Evolutionary conservation across 53 echinoderm and acorn worm genomes (phyloP).

Genomic region (Holothuria leucospilota): DNA sequence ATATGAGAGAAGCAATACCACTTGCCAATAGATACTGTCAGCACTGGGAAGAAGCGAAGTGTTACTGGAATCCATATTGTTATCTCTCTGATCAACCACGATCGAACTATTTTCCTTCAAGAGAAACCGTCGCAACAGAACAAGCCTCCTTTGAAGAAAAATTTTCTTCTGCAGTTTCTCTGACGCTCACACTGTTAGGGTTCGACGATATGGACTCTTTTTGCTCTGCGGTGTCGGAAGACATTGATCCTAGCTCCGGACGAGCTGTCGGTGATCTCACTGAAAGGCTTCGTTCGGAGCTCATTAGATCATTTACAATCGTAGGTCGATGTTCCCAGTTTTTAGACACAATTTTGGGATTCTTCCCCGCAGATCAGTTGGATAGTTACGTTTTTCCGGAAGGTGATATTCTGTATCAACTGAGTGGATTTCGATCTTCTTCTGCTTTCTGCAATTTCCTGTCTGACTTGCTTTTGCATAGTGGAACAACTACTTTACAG

Average conservation of each 20-base stretch:
- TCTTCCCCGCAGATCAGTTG: neutral
- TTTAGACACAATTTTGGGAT: slow-evolving; percentile 17
- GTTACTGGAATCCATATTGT: slow-evolving; percentile 26
- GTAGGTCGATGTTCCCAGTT: neutral
- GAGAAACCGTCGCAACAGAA: neutral
- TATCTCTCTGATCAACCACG: neutral
- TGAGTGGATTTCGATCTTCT: slow-evolving; percentile 22
- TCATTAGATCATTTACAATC: neutral
- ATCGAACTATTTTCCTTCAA: neutral
- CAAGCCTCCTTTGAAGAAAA: slow-evolving; percentile 2
- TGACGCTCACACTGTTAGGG: neutral
- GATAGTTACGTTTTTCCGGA: neutral
- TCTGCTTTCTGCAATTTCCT: slow-evolving; percentile 7
- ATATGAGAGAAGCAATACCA: slow-evolving; percentile 14
- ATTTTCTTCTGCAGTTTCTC: neutral
- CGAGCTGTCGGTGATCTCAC: neutral
- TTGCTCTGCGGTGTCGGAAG: neutral
- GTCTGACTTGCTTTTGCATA: neutral
- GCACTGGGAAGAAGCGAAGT: neutral
- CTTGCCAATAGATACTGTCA: neutral
- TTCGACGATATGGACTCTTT: neutral
- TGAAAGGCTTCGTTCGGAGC: neutral
- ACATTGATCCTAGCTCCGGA: slow-evolving; percentile 5
- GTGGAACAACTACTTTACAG: too few relatives aligned
- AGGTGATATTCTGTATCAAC: neutral